Evolutionary conservation across 2,113 vertebrate species (phyloP).

Genomic region (Apteryx mantelli): DNA sequence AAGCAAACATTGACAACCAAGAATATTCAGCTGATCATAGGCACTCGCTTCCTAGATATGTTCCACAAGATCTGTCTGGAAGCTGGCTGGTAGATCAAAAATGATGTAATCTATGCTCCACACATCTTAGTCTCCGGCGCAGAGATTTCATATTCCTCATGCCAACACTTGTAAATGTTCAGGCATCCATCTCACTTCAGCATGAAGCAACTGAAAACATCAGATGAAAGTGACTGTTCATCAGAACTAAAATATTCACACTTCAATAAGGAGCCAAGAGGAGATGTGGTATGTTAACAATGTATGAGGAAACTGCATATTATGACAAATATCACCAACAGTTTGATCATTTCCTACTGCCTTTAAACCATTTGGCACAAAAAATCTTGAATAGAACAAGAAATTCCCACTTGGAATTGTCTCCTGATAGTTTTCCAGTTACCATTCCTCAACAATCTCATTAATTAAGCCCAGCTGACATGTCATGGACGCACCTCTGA

Average conservation of each 20-base stretch:
- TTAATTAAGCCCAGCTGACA: neutral
- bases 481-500: neutral
- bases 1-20: neutral
- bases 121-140: neutral
- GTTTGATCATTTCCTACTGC: neutral
- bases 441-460: neutral
- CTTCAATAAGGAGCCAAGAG: constrained; percentile 5
- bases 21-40: neutral
- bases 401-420: neutral
- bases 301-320: neutral
- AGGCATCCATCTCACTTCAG: neutral
- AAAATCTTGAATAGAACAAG: neutral
- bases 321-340: neutral
- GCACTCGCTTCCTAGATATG: neutral
- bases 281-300: neutral
- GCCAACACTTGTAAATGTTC: neutral
- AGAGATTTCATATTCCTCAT: neutral
- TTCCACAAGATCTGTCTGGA: constrained; percentile 26
- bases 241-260: constrained; percentile 28
- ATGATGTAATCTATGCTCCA: neutral
- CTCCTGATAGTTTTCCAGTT: neutral
- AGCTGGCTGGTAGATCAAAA: neutral
- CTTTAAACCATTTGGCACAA: neutral
- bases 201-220: neutral
- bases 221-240: neutral